Base-by-base conservation (phyloP, 2,888 invertebrate species). In the Chrysina gloriosa region DNA sequence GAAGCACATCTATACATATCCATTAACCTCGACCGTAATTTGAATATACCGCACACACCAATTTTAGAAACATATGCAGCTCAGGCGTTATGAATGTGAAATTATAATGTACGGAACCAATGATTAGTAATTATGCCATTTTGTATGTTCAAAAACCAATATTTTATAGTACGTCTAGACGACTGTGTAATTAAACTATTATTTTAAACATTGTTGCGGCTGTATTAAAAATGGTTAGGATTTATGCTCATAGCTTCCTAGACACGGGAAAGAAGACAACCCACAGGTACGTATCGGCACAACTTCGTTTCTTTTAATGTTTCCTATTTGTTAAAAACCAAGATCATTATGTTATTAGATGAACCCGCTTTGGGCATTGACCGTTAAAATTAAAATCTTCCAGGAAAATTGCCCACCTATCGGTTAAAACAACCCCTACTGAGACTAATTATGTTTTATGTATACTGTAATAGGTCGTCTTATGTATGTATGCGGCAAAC, bases 61-160 rank as follows among this genome's bases (percentile, higher is more conserved):
- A 42, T 54, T 39, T 42, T 42, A 50, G 65, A 52, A 69, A 69
- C 47, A 39, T 69, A 67, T 65, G 69, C 67, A 68, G 56, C 54
- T 31, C 29, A 61, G 25, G 42, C 36, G 56, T 58, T 69, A 72
- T 70, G 67, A 67, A 70, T 69, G 65, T 68, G 64, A 71, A 71
- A 72, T 74, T 71, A 72, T 69, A 69, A 56, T 54, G 67, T 64
- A 56, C 56, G 67, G 48, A 39, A 63, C 63, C 63, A 69, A 71
- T 67, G 65, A 56, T 65, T 54, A 69, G 73, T 75, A 72, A 74
- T 75, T 76, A 75, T 73, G 72, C 70, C 71, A 72, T 74, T 74
- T 75, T 70, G 71, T 73, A 72, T 67, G 71, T 73, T 73, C 74
- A 74, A 75, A 75, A 75, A 73, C 71, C 74, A 73, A 76, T 75